A percentile compares a stretch with the other conserved stretches of the same genome.
These are phyloP conservation scores for Nymphalis polychloros DNA, from an alignment of 2,888 invertebrate genomes.

Conservation along the genomic window DNA sequence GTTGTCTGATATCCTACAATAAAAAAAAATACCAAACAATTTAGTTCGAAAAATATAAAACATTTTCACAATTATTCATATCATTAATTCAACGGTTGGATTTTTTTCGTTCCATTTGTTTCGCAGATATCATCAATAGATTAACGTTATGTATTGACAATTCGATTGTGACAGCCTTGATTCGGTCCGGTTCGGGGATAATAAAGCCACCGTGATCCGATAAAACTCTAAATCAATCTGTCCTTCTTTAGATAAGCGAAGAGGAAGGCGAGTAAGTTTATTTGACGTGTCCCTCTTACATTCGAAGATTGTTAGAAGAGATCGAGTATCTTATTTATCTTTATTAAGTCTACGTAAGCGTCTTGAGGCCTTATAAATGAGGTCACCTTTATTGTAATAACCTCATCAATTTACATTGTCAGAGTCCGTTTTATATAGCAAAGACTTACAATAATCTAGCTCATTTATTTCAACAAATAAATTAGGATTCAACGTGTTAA, in stretches of 20 bases:
- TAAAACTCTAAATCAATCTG: slow-evolving; percentile 26
- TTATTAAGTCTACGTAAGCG: slow-evolving; percentile 14
- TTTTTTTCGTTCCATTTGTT: too few relatives aligned
- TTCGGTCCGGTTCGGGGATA: slow-evolving; percentile 9
- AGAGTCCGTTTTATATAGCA: not conserved
- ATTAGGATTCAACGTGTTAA: not conserved
- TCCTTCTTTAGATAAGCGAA: slow-evolving; percentile 15
- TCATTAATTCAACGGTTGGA: too few relatives aligned
- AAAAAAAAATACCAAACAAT: not conserved
- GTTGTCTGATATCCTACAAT: not conserved
- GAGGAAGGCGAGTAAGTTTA: slow-evolving; percentile 18
- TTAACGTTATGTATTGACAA: not conserved
- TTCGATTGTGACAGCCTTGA: slow-evolving; percentile 9
- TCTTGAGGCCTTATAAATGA: slow-evolving; percentile 22
- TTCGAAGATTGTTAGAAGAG: slow-evolving; percentile 8
- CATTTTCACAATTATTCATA: too few relatives aligned
- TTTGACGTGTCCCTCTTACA: slow-evolving; percentile 10
- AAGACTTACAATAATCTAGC: not conserved
- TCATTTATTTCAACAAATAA: not conserved
- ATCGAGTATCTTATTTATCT: slow-evolving; percentile 10
- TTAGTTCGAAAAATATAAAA: not conserved
- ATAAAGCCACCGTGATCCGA: slow-evolving; percentile 21
- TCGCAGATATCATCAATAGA: too few relatives aligned
- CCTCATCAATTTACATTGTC: slow-evolving; percentile 20
- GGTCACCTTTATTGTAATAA: slow-evolving; percentile 23